Evolutionary conservation across 53 echinoderm and acorn worm genomes (phyloP).

Genomic region (Apostichopus leukothele): DNA sequence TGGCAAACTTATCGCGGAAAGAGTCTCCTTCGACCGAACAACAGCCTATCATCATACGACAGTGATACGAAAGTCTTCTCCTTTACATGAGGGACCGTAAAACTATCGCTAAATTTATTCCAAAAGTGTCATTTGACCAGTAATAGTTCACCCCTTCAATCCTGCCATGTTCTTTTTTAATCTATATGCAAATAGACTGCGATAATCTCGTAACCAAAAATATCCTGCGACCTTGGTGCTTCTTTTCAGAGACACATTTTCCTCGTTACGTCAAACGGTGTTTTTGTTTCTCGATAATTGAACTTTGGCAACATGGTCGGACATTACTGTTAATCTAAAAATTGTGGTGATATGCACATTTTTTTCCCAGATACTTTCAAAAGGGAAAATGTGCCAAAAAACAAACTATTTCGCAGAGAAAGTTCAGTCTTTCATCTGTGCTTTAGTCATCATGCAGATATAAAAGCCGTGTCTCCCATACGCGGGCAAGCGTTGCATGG

Average conservation of each 20-base stretch:
- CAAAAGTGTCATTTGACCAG: background rate
- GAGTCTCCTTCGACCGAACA: background rate
- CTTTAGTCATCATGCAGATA: no score
- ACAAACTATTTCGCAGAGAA: no score
- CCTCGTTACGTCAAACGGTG: no score
- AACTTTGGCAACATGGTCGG: no score
- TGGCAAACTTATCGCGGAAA: background rate
- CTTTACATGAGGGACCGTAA: background rate
- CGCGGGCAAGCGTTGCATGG: no score
- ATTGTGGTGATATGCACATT: no score
- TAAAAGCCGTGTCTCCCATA: no score
- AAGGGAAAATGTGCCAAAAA: no score
- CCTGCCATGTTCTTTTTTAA: background rate
- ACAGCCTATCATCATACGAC: background rate
- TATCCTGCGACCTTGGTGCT: background rate
- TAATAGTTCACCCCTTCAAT: background rate
- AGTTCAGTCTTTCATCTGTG: no score
- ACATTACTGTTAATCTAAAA: no score
- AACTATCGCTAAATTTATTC: background rate
- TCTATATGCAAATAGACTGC: constrained; percentile 6
- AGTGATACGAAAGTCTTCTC: background rate
- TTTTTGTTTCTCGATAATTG: no score
- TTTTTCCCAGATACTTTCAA: no score
- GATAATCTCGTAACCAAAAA: background rate
- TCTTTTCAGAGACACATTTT: background rate